Conservation (phyloP, 2,113 vertebrate species). For the Pelecanus crispus region DNA sequence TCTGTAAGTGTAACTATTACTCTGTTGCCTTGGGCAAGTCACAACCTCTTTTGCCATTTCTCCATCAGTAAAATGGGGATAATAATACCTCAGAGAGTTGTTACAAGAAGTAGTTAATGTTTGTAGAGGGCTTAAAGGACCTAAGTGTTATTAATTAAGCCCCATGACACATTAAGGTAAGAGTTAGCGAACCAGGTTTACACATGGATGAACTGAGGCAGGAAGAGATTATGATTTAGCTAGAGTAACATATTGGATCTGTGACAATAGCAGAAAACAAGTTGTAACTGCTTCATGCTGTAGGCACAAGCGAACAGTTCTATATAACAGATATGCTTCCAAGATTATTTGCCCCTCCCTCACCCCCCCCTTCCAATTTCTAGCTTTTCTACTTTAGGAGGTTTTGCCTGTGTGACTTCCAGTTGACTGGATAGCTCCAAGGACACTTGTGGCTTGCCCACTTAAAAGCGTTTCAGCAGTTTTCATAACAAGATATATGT, state of each 20-base stretch:
- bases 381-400: not conserved
- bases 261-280: slow-evolving; percentile 55
- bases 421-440: slow-evolving; percentile 28
- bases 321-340: not conserved
- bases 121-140: slow-evolving; percentile 48
- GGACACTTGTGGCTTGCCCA: slow-evolving; percentile 50
- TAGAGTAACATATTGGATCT: slow-evolving; percentile 26
- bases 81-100: slow-evolving; percentile 53
- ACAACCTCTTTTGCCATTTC: slow-evolving; percentile 3
- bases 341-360: slow-evolving; percentile 16
- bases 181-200: slow-evolving; percentile 40
- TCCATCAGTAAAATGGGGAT: slow-evolving; percentile 32
- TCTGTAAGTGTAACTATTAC: not conserved
- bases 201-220: slow-evolving; percentile 47
- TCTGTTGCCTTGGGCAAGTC: slow-evolving; percentile 6
- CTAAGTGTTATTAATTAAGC: slow-evolving; percentile 57
- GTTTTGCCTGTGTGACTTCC: slow-evolving; percentile 1
- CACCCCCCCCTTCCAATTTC: not conserved
- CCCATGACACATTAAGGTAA: slow-evolving; percentile 53
- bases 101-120: slow-evolving; percentile 56
- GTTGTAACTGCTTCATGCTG: slow-evolving; percentile 43
- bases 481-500: slow-evolving; percentile 53
- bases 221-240: slow-evolving; percentile 50
- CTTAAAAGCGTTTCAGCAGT: slow-evolving; percentile 40
- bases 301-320: slow-evolving; percentile 25